Evolutionary conservation across 2,888 invertebrate genomes (phyloP), one percentile per base, ranked within the genome.

Genomic region (Antheraea assamensis): DNA sequence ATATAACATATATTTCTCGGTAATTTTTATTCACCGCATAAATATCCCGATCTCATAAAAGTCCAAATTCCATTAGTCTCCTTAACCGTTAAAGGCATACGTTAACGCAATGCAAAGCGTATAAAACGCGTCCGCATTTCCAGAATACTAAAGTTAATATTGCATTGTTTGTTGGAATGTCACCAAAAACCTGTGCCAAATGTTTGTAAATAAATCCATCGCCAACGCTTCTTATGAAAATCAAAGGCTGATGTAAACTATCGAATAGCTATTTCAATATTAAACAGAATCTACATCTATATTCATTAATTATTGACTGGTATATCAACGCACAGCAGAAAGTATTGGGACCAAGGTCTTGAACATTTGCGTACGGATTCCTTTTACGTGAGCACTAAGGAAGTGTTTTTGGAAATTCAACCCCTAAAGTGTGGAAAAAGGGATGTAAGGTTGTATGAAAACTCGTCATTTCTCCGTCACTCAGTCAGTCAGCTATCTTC

Each of bases 101-200:
- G 68, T 66, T 68, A 27, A 55, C 27, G 35, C 71, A 72, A 74
- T 74, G 35, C 68, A 74, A 71, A 64, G 52, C 27, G 66, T 55
- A 49, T 30, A 27, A 70, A 73, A 42, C 71, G 31, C 71, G 47
- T 49, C 72, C 49, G 17, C 72, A 71, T 72, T 74, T 72, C 49
- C 42, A 30, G 76, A 76, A 79, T 80, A 78, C 79, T 75, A 77
- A 76, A 74, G 73, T 73, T 30, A 70, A 72, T 73, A 74, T 78
- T 78, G 79, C 79, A 78, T 73, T 49, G 72, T 72, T 42, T 75
- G 74, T 79, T 82, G 82, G 82, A 81, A 74, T 74, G 31, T 70
- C 72, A 80, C 81, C 83, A 83, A 78, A 81, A 77, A 74, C 72
- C 72, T 71, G 68, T 79, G 81, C 81, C 79, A 81, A 80, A 75